Percentiles rank a stretch among this genome's conserved stretches.
These are phyloP conservation scores for Tineola bisselliella DNA, from an alignment of 2,888 invertebrate genomes.

Conservation along the genomic window DNA sequence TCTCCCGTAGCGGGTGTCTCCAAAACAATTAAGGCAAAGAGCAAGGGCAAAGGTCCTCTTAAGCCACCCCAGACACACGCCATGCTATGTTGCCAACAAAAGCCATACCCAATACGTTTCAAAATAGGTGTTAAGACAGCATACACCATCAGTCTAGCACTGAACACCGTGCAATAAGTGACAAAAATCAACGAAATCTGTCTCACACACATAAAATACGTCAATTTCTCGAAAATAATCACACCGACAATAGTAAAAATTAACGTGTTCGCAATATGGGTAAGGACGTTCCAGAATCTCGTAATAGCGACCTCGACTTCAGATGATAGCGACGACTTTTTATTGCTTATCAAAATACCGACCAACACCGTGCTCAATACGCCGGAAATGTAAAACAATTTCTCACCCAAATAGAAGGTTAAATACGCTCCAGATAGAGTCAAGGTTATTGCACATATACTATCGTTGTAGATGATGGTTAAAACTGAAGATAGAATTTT, in stretches of 20 bases:
- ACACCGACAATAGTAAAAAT: slow-evolving; percentile 71
- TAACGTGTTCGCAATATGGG: slow-evolving; percentile 58
- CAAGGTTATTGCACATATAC: slow-evolving; percentile 43
- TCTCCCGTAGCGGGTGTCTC: slow-evolving; percentile 42
- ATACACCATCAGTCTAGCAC: slow-evolving; percentile 55
- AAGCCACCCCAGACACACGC: slow-evolving; percentile 72
- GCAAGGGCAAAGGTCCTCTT: slow-evolving; percentile 68
- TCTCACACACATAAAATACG: slow-evolving; percentile 44
- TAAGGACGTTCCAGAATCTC: slow-evolving; percentile 43
- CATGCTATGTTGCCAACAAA: slow-evolving; percentile 66
- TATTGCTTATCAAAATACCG: slow-evolving; percentile 45
- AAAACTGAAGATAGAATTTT: slow-evolving; percentile 38
- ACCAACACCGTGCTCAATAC: slow-evolving; percentile 43
- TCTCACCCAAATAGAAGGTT: slow-evolving; percentile 53
- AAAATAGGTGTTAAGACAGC: slow-evolving; percentile 60
- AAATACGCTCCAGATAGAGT: slow-evolving; percentile 46
- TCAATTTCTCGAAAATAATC: slow-evolving; percentile 64
- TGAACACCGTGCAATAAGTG: slow-evolving; percentile 56
- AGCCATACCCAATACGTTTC: slow-evolving; percentile 63
- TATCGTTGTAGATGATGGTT: slow-evolving; percentile 46
- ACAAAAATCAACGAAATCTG: slow-evolving; percentile 50
- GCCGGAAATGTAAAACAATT: slow-evolving; percentile 53
- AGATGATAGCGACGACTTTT: slow-evolving; percentile 43
- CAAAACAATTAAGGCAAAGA: slow-evolving; percentile 64
- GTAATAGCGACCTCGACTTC: slow-evolving; percentile 47